Conservation (phyloP, 2,797 vertebrate genomes). For the Ctenochaetus hawaiiensis region DNA sequence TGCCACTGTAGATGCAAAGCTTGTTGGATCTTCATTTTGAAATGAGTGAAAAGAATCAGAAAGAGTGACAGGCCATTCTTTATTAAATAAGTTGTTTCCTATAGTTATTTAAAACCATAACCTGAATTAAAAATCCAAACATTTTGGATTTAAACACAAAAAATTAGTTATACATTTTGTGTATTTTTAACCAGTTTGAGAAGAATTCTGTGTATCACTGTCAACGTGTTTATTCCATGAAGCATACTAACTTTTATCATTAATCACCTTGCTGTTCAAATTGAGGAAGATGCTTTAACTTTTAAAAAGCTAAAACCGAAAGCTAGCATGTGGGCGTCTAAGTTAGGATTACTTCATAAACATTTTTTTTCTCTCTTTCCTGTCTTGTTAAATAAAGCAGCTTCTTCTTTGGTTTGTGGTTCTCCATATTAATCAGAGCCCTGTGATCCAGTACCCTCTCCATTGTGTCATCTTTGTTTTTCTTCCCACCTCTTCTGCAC, state of each 20-base stretch:
- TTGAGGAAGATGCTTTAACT: no score
- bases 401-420: no score
- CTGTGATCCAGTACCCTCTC: conserved; percentile 15
- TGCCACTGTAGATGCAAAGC: not conserved
- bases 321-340: no score
- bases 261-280: no score
- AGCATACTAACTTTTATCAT: not conserved
- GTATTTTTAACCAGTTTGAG: not conserved
- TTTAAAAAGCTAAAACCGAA: no score
- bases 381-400: no score
- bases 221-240: not conserved
- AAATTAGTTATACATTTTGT: not conserved
- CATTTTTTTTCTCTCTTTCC: no score
- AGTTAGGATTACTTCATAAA: no score
- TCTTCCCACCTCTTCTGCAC: conserved; percentile 42
- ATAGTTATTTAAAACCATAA: not conserved
- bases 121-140: not conserved
- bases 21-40: not conserved
- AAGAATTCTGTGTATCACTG: not conserved
- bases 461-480: conserved; percentile 44
- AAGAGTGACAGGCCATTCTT: not conserved
- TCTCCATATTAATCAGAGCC: conserved; percentile 1
- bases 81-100: not conserved
- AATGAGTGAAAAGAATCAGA: not conserved
- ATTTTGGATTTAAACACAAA: not conserved